phyloP scores from a whole-genome alignment of 2,797 vertebrate species.

The Halcyon leucocephala region DNA sequence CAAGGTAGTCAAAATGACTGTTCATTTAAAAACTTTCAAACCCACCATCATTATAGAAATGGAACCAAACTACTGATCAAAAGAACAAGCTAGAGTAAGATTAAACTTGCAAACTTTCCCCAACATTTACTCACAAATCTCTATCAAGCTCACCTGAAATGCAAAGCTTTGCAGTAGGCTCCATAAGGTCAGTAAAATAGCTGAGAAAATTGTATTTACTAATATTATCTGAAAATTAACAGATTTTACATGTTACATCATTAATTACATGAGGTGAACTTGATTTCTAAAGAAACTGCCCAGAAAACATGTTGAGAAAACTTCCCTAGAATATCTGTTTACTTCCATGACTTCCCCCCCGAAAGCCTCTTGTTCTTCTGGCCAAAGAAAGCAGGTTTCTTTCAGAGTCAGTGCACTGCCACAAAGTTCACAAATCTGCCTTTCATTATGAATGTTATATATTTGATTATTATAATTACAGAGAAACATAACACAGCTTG shows the following conservation, averaged over 20 bases:
- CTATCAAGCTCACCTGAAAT: background rate
- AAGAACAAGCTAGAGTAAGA: background rate
- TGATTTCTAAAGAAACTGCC: background rate
- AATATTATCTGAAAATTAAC: background rate
- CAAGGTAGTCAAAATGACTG: background rate
- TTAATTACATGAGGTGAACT: background rate
- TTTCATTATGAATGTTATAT: conserved; percentile 35
- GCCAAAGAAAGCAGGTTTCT: background rate
- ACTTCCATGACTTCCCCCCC: background rate
- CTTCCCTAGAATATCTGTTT: background rate
- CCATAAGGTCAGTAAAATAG: background rate
- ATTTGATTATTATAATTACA: conserved; percentile 52
- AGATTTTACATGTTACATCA: background rate
- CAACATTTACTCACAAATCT: background rate
- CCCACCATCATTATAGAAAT: background rate
- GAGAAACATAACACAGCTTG: conserved; percentile 23
- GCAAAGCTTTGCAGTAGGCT: background rate
- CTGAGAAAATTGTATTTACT: background rate
- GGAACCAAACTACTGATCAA: background rate
- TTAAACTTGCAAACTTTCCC: background rate
- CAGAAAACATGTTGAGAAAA: background rate
- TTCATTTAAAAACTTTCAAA: background rate
- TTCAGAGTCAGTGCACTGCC: background rate
- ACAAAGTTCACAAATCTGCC: conserved; percentile 36
- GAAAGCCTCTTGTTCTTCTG: background rate